A percentile compares a stretch with the other conserved stretches of the same genome.
Evolutionary conservation across 2,797 vertebrate genomes (phyloP).

Genomic region (Diplodus sargus): DNA sequence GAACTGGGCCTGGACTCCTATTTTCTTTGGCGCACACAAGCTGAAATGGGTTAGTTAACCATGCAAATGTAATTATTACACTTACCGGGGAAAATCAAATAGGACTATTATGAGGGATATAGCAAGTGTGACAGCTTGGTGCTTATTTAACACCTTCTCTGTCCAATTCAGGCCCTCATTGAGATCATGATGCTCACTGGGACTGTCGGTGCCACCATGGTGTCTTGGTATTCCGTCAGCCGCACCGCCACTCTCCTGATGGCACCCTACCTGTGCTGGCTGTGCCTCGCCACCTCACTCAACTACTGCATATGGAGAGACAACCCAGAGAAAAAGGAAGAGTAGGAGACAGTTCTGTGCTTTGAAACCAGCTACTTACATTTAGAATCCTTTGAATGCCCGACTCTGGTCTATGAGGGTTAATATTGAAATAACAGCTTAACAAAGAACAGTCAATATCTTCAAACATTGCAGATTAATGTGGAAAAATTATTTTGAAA

Average conservation of each 20-base stretch:
- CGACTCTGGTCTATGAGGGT: not conserved
- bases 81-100: not conserved
- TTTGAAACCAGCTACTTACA: not conserved
- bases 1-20: slow-evolving; percentile 91
- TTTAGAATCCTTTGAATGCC: not conserved
- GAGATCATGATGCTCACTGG: slow-evolving; percentile 83
- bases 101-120: not conserved
- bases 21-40: slow-evolving; percentile 89
- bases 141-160: not conserved
- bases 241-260: slow-evolving; percentile 87
- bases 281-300: slow-evolving; percentile 88
- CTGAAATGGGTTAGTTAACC: slow-evolving; percentile 84
- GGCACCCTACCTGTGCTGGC: slow-evolving; percentile 91
- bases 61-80: not conserved
- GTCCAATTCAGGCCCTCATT: slow-evolving; percentile 75
- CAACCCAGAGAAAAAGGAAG: slow-evolving; percentile 84
- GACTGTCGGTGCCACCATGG: slow-evolving; percentile 84
- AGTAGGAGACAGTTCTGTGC: slow-evolving; percentile 46
- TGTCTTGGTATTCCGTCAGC: slow-evolving; percentile 90
- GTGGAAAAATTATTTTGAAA: not conserved
- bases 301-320: slow-evolving; percentile 92
- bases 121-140: not conserved
- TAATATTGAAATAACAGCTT: not conserved
- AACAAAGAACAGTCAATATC: not conserved
- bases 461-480: not conserved